Evolutionary conservation across 2,113 vertebrate genomes (phyloP).

Genomic region (Elanus axillaris): DNA sequence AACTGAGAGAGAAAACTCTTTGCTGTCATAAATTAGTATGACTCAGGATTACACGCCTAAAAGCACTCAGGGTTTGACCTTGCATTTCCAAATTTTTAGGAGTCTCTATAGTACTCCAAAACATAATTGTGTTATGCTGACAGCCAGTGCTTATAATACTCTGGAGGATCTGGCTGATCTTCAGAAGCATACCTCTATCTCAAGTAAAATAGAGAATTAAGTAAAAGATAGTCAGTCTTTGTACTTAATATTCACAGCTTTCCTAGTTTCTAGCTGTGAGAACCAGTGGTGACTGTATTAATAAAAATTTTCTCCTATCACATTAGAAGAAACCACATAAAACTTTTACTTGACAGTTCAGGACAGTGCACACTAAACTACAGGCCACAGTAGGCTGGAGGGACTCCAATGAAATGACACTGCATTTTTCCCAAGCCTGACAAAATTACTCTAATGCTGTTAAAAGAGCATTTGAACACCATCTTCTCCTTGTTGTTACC

Average conservation of each 20-base stretch:
- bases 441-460: background rate
- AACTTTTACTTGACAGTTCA: background rate
- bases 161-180: background rate
- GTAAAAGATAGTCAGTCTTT: background rate
- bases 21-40: conserved; percentile 6
- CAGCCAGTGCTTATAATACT: conserved; percentile 30
- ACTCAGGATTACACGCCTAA: background rate
- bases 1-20: conserved; percentile 3
- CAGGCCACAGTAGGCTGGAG: background rate
- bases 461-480: background rate
- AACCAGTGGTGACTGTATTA: background rate
- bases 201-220: conserved; percentile 9
- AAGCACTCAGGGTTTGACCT: conserved; percentile 45
- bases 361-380: background rate
- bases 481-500: background rate
- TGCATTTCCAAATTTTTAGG: conserved; percentile 31
- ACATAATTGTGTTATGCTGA: conserved; percentile 37
- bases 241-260: background rate
- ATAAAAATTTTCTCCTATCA: background rate
- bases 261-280: background rate
- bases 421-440: background rate
- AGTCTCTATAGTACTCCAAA: conserved; percentile 13
- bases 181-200: background rate
- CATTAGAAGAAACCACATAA: background rate
- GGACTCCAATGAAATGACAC: background rate